phyloP scores from a whole-genome alignment of 2,113 vertebrate genomes.

The Condylura cristata region DNA sequence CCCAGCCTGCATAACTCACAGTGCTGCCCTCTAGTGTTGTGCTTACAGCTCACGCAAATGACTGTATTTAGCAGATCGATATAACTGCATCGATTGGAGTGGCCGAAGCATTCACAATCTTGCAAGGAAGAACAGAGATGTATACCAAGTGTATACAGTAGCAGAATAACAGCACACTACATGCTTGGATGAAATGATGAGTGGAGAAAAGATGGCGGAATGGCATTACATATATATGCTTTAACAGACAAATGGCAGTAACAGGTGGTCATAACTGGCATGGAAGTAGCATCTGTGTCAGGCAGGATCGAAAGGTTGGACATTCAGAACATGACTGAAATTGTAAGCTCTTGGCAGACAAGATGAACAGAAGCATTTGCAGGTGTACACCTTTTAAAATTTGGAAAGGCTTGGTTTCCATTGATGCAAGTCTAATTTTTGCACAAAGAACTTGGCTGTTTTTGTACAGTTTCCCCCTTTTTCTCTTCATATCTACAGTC shows the following conservation, averaged over 20 bases:
- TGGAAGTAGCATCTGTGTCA: slow-evolving; percentile 84
- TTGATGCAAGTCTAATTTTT: slow-evolving; percentile 71
- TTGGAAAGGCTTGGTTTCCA: slow-evolving; percentile 72
- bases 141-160: slow-evolving; percentile 88
- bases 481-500: neutral
- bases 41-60: slow-evolving; percentile 99
- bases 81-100: slow-evolving; percentile 99
- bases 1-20: slow-evolving; percentile 99
- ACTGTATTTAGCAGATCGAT: slow-evolving; percentile 98
- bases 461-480: neutral
- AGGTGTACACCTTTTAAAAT: slow-evolving; percentile 87
- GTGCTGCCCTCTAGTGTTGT: slow-evolving; percentile 99
- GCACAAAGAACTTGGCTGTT: slow-evolving; percentile 50
- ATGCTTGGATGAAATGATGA: slow-evolving; percentile 91
- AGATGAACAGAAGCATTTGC: slow-evolving; percentile 88
- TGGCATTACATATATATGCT: slow-evolving; percentile 81
- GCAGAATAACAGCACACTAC: slow-evolving; percentile 88
- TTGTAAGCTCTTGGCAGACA: slow-evolving; percentile 79
- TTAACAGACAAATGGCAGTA: slow-evolving; percentile 84
- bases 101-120: slow-evolving; percentile 99
- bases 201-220: slow-evolving; percentile 84
- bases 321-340: slow-evolving; percentile 77
- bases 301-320: slow-evolving; percentile 85
- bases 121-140: slow-evolving; percentile 94
- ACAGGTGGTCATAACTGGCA: slow-evolving; percentile 84